Evolutionary conservation across 2,888 invertebrate species (phyloP).

Genomic region (Chrysolina oricalcia): DNA sequence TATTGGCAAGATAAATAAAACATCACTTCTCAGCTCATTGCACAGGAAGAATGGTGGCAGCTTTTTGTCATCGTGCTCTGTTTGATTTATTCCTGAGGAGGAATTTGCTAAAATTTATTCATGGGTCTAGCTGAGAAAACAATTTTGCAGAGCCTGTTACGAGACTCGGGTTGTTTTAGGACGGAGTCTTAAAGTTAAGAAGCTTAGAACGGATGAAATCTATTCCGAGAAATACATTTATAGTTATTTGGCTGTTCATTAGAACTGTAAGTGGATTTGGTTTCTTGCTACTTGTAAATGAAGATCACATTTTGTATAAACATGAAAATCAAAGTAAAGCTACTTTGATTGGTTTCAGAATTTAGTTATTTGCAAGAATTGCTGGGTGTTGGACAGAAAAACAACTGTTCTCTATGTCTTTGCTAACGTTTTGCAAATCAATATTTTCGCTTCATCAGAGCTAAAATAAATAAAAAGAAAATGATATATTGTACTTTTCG

Average conservation of each 20-base stretch:
- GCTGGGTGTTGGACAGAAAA: too few relatives aligned
- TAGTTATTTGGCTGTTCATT: not conserved
- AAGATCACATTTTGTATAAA: too few relatives aligned
- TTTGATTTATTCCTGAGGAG: constrained; percentile 11
- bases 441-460: too few relatives aligned
- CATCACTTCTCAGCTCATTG: constrained; percentile 3
- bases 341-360: too few relatives aligned
- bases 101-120: constrained; percentile 16
- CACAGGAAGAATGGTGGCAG: not conserved
- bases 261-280: not conserved
- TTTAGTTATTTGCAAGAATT: too few relatives aligned
- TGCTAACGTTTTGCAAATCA: too few relatives aligned
- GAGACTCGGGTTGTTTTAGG: not conserved
- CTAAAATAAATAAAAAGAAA: too few relatives aligned
- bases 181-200: constrained; percentile 4
- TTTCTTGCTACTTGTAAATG: not conserved
- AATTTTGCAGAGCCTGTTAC: constrained; percentile 14
- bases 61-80: constrained; percentile 15
- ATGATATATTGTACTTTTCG: too few relatives aligned
- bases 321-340: too few relatives aligned
- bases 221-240: not conserved
- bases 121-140: constrained; percentile 10
- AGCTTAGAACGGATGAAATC: not conserved
- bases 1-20: not conserved
- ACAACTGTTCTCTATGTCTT: too few relatives aligned